phyloP scores from a whole-genome alignment of 2,113 vertebrate species.

The Ammodytes dubius region DNA sequence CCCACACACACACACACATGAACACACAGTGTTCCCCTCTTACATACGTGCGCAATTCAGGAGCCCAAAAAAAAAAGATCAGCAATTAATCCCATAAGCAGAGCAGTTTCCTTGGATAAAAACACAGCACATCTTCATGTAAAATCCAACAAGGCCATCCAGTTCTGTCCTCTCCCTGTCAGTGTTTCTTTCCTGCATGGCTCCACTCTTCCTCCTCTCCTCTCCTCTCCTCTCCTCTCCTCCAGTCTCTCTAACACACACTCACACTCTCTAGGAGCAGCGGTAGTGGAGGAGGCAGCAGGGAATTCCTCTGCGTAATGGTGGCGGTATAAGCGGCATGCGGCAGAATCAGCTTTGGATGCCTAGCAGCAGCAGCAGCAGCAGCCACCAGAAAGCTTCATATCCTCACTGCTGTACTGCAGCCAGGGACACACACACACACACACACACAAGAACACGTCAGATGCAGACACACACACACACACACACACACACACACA shows the following conservation, averaged over 20 bases:
- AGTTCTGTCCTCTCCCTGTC: conserved; percentile 66
- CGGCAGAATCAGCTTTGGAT: conserved; percentile 75
- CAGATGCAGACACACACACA: conserved; percentile 20
- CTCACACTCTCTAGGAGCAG: conserved; percentile 55
- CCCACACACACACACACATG: conserved; percentile 25
- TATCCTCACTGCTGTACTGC: conserved; percentile 67
- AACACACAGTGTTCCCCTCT: conserved; percentile 49
- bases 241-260: conserved; percentile 30
- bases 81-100: conserved; percentile 37
- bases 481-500: neutral
- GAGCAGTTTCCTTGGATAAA: conserved; percentile 35
- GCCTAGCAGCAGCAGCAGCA: conserved; percentile 30
- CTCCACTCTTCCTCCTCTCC: conserved; percentile 42
- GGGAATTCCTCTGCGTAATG: conserved; percentile 83
- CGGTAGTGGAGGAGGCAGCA: conserved; percentile 62
- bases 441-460: conserved; percentile 8
- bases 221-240: conserved; percentile 29
- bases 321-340: conserved; percentile 72
- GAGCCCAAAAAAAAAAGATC: conserved; percentile 24
- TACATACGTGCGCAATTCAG: conserved; percentile 56
- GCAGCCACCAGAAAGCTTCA: conserved; percentile 62
- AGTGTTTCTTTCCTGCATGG: conserved; percentile 62
- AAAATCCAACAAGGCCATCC: conserved; percentile 51
- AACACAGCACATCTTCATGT: conserved; percentile 50
- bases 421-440: conserved; percentile 49